phyloP scores from a whole-genome alignment of 2,113 vertebrate genomes.

The Prunella fulvescens region DNA sequence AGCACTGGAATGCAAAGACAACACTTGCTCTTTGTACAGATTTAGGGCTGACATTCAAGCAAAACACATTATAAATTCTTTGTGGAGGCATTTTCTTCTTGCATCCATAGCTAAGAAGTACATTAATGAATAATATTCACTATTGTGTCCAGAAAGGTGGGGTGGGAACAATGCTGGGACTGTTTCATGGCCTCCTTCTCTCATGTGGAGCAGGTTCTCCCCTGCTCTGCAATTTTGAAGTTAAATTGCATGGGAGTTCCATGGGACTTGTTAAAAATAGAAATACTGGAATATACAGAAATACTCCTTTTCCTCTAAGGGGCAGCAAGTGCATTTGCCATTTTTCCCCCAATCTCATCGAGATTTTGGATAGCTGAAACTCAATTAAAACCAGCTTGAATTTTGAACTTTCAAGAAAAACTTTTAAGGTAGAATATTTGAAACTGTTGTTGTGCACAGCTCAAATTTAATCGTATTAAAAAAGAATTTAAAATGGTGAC shows the following conservation, averaged over 20 bases:
- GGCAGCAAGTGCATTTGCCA: neutral
- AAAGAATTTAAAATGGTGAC: neutral
- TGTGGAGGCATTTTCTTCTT: constrained; percentile 58
- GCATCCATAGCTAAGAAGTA: neutral
- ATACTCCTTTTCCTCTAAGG: neutral
- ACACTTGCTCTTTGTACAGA: constrained; percentile 46
- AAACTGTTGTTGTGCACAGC: neutral
- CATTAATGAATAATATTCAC: neutral
- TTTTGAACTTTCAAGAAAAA: neutral
- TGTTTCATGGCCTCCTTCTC: neutral
- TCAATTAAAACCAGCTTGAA: neutral
- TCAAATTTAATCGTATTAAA: neutral
- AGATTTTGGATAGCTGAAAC: neutral
- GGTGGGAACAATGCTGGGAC: neutral
- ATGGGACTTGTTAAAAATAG: neutral
- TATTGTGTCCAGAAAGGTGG: constrained; percentile 48
- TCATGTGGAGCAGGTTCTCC: neutral
- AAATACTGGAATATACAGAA: neutral
- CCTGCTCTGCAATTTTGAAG: neutral
- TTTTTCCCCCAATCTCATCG: neutral
- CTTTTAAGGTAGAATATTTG: neutral
- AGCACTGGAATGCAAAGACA: constrained; percentile 42
- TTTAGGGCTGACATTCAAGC: constrained; percentile 56
- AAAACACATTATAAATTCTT: constrained; percentile 45
- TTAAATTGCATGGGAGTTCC: neutral